Evolutionary conservation across 2,797 vertebrate genomes (phyloP), one percentile per base, ranked within the genome.

Genomic region (Gallinago nigripennis): DNA sequence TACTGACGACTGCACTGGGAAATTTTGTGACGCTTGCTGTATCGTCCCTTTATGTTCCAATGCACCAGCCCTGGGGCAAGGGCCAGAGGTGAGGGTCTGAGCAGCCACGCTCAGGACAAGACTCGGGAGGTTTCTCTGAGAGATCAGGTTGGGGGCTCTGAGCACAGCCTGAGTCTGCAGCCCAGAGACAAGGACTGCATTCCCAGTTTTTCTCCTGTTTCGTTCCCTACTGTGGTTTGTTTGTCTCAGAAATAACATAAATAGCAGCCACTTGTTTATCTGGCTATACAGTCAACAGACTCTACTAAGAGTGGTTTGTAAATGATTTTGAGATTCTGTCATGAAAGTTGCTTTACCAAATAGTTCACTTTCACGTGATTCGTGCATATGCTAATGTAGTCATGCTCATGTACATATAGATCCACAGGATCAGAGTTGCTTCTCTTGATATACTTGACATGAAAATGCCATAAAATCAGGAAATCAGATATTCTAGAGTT

Each of bases 401-500:
- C 51, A 25, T 7, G 33, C 45, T 90, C 11, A 37, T 41, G 12
- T 21, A 63, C 12, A 2, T 21, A 45, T 0, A 16, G 64, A n/a
- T 46, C 68, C 45, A 16, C 48, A 16, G 73, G 66, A 60, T 72
- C 54, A 28, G 51, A 72, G 53, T 27, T 7, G 4, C 56, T 92
- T 82, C 73, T 64, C n/a, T 73, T 46, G 66, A 87, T 45, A 61
- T 85, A 16, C 78, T 87, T 77, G 4, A 81, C 65, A 20, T 50
- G 91, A 85, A 89, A 61, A 78, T 90, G 79, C 69, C 82, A 82
- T 85, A 69, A 92, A 91, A 82, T 86, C 71, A 87, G 82, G 51
- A 64, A 83, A 89, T 76, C 61, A 69, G 84, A 81, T 91, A 78
- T 75, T 81, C 76, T 43, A 54, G 65, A 89, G 76, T 50, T 61